Evolutionary conservation across 2,113 vertebrate species (phyloP).

Genomic region (Zosterops pallidus): DNA sequence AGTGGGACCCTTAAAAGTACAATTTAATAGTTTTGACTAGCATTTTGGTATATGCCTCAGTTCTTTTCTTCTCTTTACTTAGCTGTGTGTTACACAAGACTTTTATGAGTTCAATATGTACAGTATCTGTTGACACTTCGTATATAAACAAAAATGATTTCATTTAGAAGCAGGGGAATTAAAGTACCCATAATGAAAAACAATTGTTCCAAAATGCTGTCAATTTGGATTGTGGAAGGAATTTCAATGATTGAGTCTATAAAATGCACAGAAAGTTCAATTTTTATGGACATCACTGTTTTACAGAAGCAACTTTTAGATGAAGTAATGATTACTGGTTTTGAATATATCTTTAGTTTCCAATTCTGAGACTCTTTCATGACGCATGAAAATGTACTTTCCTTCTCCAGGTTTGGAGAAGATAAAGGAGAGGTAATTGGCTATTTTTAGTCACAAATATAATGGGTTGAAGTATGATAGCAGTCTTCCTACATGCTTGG

Average conservation of each 20-base stretch:
- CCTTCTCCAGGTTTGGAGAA: not conserved
- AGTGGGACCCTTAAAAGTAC: slow-evolving; percentile 7
- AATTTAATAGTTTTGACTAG: slow-evolving; percentile 23
- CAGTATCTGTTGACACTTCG: slow-evolving; percentile 52
- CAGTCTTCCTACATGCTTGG: not conserved
- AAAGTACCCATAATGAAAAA: slow-evolving; percentile 54
- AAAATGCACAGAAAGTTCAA: not conserved
- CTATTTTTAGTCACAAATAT: not conserved
- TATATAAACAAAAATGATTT: slow-evolving; percentile 64
- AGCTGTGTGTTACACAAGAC: slow-evolving; percentile 22
- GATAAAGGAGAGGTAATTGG: not conserved
- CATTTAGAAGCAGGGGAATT: slow-evolving; percentile 40
- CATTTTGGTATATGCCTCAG: not conserved
- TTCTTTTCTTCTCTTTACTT: slow-evolving; percentile 15
- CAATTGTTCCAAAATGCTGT: slow-evolving; percentile 44
- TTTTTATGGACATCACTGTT: not conserved
- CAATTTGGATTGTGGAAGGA: slow-evolving; percentile 28
- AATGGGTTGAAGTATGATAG: not conserved
- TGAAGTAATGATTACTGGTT: not conserved
- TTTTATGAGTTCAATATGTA: slow-evolving; percentile 64
- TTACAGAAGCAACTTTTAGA: not conserved
- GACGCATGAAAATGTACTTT: not conserved
- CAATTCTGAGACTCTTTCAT: not conserved
- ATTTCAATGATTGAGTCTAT: not conserved
- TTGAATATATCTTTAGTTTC: not conserved